These are phyloP conservation scores for Suricata suricatta DNA, from an alignment of 2,113 vertebrate species.

Conservation along the genomic window DNA sequence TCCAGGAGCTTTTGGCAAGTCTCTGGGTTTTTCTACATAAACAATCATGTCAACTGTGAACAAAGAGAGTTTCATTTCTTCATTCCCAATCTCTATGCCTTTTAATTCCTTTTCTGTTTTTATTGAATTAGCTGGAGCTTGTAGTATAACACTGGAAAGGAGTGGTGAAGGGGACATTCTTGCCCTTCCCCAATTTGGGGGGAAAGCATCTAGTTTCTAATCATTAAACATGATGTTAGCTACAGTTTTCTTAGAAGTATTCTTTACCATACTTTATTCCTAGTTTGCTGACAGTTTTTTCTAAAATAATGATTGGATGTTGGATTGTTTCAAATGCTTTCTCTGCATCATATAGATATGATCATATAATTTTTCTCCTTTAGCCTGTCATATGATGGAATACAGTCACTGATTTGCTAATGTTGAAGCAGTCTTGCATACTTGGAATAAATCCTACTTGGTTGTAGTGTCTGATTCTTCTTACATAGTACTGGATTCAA, in stretches of 20 bases:
- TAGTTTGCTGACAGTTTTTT: background rate
- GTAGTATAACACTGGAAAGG: background rate
- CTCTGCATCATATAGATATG: background rate
- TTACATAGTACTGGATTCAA: background rate
- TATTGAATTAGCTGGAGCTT: background rate
- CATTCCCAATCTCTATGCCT: background rate
- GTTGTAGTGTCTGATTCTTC: background rate
- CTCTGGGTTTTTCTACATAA: background rate
- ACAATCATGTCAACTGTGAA: background rate
- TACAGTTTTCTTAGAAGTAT: background rate
- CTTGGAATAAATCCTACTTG: background rate
- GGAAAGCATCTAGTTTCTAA: background rate
- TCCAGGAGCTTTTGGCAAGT: background rate
- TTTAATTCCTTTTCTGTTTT: background rate
- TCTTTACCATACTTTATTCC: background rate
- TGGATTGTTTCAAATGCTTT: background rate
- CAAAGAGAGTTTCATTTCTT: background rate
- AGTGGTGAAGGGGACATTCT: background rate
- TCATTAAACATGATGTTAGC: background rate
- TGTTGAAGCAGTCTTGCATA: background rate
- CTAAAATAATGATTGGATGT: background rate
- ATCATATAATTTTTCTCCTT: background rate
- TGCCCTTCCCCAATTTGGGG: background rate
- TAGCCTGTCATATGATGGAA: background rate
- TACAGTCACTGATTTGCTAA: background rate